Conservation (phyloP, 1,140 invertebrate genomes). For the Odontomachus brunneus region DNA sequence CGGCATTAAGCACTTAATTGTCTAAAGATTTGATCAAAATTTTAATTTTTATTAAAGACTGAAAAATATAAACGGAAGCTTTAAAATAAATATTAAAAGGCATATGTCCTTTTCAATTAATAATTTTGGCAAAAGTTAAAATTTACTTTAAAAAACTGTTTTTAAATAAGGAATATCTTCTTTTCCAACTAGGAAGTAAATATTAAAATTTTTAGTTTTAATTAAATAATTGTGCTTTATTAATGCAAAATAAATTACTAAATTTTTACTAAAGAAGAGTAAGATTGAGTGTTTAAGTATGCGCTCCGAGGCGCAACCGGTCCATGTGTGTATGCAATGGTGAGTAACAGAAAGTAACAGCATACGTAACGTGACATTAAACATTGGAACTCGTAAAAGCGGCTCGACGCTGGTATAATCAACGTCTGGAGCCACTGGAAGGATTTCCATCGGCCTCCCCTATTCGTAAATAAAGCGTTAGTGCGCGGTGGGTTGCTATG, state of each 20-base stretch:
- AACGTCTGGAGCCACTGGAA: slow-evolving; percentile 36
- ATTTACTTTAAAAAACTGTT: too few species aligned
- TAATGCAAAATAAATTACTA: neutral
- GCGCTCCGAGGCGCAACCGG: slow-evolving; percentile 3
- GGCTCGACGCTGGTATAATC: slow-evolving; percentile 33
- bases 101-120: too few species aligned
- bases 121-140: too few species aligned
- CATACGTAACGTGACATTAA: slow-evolving; percentile 41
- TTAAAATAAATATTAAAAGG: too few species aligned
- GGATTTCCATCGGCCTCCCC: slow-evolving; percentile 62
- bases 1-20: too few species aligned
- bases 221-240: neutral
- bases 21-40: too few species aligned
- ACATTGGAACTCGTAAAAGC: slow-evolving; percentile 51
- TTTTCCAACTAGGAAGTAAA: too few species aligned
- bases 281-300: neutral
- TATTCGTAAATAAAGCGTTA: slow-evolving; percentile 68
- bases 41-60: too few species aligned
- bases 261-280: neutral
- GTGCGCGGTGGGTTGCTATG: slow-evolving; percentile 69
- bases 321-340: slow-evolving; percentile 5
- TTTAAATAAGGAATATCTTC: too few species aligned
- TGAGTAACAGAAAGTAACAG: slow-evolving; percentile 44
- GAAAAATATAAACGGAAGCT: too few species aligned
- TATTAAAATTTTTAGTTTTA: too few species aligned